phyloP scores from a whole-genome alignment of 1,140 invertebrate genomes.

The Nixonia krombeini region DNA sequence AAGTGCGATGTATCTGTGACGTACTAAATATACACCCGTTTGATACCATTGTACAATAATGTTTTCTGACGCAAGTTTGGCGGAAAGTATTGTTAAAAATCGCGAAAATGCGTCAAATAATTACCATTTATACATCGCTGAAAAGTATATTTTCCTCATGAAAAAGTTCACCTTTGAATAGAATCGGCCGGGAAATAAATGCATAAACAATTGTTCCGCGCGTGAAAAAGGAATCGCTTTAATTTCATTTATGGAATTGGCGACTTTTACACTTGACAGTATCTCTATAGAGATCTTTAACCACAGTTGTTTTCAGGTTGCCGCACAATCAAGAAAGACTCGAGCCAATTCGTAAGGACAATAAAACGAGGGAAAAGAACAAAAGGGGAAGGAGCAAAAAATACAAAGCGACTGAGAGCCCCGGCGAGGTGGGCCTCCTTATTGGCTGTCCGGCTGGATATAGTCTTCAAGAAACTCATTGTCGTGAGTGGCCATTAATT shows the following conservation, averaged over 20 bases:
- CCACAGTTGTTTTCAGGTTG: slow-evolving; percentile 64
- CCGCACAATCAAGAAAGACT: slow-evolving; percentile 55
- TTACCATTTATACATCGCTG: too few species aligned
- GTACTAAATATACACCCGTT: too few species aligned
- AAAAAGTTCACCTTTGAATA: too few species aligned
- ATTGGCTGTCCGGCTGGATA: slow-evolving; percentile 62
- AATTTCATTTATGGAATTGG: slow-evolving; percentile 36
- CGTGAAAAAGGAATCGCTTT: slow-evolving; percentile 14
- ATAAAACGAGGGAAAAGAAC: slow-evolving; percentile 18
- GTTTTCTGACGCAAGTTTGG: too few species aligned
- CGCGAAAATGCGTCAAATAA: too few species aligned
- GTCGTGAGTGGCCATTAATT: slow-evolving; percentile 49
- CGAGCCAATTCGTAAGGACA: slow-evolving; percentile 46
- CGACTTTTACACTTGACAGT: slow-evolving; percentile 44
- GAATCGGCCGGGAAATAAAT: too few species aligned
- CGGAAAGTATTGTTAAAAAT: too few species aligned
- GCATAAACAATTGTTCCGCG: too few species aligned
- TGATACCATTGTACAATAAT: too few species aligned
- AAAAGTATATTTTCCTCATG: too few species aligned
- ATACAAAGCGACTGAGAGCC: slow-evolving; percentile 37
- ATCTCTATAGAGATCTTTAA: slow-evolving; percentile 64
- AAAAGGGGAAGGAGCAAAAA: slow-evolving; percentile 48
- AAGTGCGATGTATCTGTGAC: slow-evolving; percentile 34
- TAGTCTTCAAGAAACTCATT: slow-evolving; percentile 55
- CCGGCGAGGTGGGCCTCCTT: slow-evolving; percentile 52